Percentiles rank a stretch among this genome's conserved stretches.
phyloP scores from a whole-genome alignment of 2,797 vertebrate species.

The Garrulus glandarius region DNA sequence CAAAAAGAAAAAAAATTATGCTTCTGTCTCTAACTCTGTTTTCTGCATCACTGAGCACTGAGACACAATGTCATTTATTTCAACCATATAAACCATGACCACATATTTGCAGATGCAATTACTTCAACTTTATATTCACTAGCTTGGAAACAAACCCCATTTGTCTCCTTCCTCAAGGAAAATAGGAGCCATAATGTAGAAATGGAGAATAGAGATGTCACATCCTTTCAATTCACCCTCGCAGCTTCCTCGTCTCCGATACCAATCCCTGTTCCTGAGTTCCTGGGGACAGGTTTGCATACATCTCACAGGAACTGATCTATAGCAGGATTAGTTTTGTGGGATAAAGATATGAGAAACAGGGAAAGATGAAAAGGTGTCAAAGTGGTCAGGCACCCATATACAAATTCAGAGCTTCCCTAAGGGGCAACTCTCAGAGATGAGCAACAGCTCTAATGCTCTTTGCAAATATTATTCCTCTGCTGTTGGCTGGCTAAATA shows the following conservation, averaged over 20 bases:
- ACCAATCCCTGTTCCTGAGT: neutral
- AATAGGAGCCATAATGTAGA: conserved; percentile 30
- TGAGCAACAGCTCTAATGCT: neutral
- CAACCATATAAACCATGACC: conserved; percentile 45
- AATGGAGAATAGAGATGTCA: conserved; percentile 48
- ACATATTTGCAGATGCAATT: conserved; percentile 37
- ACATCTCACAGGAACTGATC: neutral
- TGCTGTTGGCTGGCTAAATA: neutral
- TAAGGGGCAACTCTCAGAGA: neutral
- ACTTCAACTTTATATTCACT: conserved; percentile 57
- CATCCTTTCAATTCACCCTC: conserved; percentile 37
- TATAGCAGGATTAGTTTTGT: neutral
- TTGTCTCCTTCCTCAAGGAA: conserved; percentile 58
- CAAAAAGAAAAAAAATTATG: neutral
- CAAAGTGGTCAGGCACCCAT: neutral
- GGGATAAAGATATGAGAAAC: neutral
- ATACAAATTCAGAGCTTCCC: neutral
- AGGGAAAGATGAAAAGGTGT: neutral
- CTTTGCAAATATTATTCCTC: neutral
- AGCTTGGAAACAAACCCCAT: conserved; percentile 51
- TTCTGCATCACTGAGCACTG: conserved; percentile 39
- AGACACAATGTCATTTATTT: conserved; percentile 53
- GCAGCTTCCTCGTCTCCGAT: neutral
- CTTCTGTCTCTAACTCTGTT: conserved; percentile 43
- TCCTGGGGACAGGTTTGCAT: neutral